phyloP scores from a whole-genome alignment of 2,113 vertebrate genomes.

The Pseudopipra pipra region DNA sequence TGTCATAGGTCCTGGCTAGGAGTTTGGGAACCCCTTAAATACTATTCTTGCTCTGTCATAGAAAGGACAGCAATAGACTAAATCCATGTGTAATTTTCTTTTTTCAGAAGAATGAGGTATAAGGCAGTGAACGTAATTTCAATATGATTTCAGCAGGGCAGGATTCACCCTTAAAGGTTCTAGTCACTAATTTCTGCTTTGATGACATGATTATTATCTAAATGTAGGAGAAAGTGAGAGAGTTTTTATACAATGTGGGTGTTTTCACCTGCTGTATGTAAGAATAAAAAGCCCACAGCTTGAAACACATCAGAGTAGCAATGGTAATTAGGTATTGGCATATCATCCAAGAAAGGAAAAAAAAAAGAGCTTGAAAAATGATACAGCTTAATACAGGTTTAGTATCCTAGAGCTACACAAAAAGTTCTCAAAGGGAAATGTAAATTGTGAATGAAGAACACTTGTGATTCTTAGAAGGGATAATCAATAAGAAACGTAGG shows the following conservation, averaged over 20 bases:
- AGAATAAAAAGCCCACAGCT: not conserved
- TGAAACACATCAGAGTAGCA: slow-evolving; percentile 19
- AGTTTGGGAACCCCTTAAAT: not conserved
- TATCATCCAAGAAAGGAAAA: not conserved
- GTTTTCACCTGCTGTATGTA: slow-evolving; percentile 28
- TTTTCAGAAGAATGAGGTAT: not conserved
- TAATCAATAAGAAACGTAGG: not conserved
- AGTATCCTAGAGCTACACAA: not conserved
- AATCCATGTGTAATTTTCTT: not conserved
- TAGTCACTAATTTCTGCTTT: slow-evolving; percentile 26
- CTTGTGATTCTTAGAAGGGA: not conserved
- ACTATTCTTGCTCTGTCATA: not conserved
- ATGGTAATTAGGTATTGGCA: not conserved
- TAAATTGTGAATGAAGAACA: not conserved
- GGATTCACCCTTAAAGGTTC: not conserved
- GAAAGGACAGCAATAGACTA: not conserved
- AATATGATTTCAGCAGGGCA: not conserved
- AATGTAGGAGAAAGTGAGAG: slow-evolving; percentile 19
- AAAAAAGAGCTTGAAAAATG: not conserved
- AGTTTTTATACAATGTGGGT: slow-evolving; percentile 15
- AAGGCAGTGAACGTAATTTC: not conserved
- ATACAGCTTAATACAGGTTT: not conserved
- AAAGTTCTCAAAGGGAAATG: not conserved
- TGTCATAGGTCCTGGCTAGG: not conserved
- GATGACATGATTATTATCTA: slow-evolving; percentile 42